These are phyloP conservation scores for Volucella bombylans DNA, from an alignment of 2,888 invertebrate species.

Conservation along the genomic window DNA sequence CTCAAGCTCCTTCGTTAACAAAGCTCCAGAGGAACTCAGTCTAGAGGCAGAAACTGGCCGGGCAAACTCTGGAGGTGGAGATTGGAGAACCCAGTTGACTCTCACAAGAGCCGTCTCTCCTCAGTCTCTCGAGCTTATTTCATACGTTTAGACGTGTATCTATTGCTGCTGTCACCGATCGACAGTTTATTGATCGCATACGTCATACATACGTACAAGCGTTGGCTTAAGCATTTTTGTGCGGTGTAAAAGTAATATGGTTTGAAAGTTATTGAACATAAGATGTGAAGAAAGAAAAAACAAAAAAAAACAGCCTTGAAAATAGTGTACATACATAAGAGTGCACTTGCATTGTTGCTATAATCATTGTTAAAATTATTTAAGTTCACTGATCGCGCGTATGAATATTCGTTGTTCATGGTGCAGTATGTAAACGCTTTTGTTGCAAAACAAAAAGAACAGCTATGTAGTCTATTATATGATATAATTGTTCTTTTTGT, in stretches of 20 bases:
- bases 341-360: not conserved
- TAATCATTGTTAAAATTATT: slow-evolving; percentile 46
- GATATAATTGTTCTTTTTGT: not conserved
- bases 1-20: slow-evolving; percentile 56
- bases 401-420: slow-evolving; percentile 34
- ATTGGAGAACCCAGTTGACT: slow-evolving; percentile 18
- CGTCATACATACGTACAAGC: slow-evolving; percentile 4
- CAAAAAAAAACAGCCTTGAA: slow-evolving; percentile 51
- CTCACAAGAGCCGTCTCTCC: slow-evolving; percentile 48
- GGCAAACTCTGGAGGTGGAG: slow-evolving; percentile 17
- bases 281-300: slow-evolving; percentile 14
- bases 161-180: slow-evolving; percentile 34
- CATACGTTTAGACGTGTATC: slow-evolving; percentile 65
- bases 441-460: slow-evolving; percentile 60
- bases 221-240: slow-evolving; percentile 29
- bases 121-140: slow-evolving; percentile 67
- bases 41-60: not conserved
- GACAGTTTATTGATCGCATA: slow-evolving; percentile 41
- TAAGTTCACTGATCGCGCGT: slow-evolving; percentile 62
- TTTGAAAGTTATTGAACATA: slow-evolving; percentile 33
- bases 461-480: slow-evolving; percentile 43
- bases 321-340: slow-evolving; percentile 21
- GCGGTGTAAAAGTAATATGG: slow-evolving; percentile 46
- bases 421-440: slow-evolving; percentile 39
- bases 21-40: slow-evolving; percentile 61